Conservation (phyloP, 2,113 vertebrate genomes). For the Odobenus rosmarus region DNA sequence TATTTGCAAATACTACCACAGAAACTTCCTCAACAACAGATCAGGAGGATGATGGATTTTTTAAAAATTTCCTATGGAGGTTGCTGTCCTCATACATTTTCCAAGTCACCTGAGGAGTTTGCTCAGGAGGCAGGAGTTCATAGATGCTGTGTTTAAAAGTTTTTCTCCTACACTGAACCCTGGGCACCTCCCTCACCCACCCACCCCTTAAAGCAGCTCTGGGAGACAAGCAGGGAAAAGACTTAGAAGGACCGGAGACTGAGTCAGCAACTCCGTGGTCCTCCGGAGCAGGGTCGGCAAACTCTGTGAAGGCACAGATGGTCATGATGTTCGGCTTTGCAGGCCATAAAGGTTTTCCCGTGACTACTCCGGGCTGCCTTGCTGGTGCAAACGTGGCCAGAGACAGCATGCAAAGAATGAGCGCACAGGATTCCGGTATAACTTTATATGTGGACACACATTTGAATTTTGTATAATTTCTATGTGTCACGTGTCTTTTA, state of each 20-base stretch:
- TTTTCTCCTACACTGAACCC: not conserved
- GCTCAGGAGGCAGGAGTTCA: not conserved
- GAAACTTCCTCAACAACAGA: not conserved
- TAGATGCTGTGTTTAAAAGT: not conserved
- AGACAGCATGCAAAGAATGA: not conserved
- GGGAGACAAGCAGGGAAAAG: not conserved
- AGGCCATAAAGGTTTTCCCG: not conserved
- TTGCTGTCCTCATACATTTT: not conserved
- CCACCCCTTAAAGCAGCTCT: not conserved
- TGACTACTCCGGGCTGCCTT: not conserved
- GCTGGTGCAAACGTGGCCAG: not conserved
- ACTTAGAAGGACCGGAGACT: not conserved
- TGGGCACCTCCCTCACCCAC: not conserved
- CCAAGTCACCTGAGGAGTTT: not conserved
- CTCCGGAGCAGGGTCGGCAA: not conserved
- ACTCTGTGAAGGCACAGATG: not conserved
- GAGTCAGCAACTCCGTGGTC: not conserved
- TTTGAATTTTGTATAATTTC: constrained; percentile 21
- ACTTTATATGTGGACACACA: not conserved
- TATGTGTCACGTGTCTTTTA: not conserved
- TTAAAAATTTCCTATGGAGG: not conserved
- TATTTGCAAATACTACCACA: not conserved
- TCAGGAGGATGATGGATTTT: not conserved
- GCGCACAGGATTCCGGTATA: not conserved
- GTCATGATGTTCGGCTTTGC: not conserved